Evolutionary conservation across 2,797 vertebrate genomes (phyloP).

Genomic region (Acestrorhynchus altus): DNA sequence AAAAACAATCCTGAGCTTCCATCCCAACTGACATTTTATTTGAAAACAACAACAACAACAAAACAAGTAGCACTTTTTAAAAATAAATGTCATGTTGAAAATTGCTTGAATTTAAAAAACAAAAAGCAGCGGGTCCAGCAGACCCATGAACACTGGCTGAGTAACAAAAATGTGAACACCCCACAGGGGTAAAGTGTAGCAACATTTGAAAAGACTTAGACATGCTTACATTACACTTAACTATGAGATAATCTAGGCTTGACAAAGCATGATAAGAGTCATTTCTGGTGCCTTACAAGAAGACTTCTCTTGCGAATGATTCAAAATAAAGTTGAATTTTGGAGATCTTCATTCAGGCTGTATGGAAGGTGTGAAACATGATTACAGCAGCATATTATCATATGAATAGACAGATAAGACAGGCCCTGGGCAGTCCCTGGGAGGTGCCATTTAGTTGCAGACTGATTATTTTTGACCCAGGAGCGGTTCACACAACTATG

Average conservation of each 20-base stretch:
- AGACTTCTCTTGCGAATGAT: slow-evolving; percentile 23
- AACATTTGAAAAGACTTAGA: neutral
- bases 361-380: slow-evolving; percentile 50
- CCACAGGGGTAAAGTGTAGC: slow-evolving; percentile 29
- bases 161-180: slow-evolving; percentile 30
- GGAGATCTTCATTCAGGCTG: slow-evolving; percentile 16
- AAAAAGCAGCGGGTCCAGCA: too few species aligned
- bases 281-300: slow-evolving; percentile 8
- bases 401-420: slow-evolving; percentile 50
- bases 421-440: slow-evolving; percentile 34
- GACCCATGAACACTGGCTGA: too few species aligned
- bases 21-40: too few species aligned
- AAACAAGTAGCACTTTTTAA: too few species aligned
- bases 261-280: neutral
- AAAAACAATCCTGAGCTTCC: too few species aligned
- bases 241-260: neutral
- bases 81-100: too few species aligned
- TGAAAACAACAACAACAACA: too few species aligned
- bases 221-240: neutral
- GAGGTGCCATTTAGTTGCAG: slow-evolving; percentile 46
- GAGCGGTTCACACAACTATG: slow-evolving; percentile 36
- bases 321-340: slow-evolving; percentile 12
- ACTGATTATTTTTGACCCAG: slow-evolving; percentile 39
- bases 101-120: too few species aligned
- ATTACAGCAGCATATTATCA: slow-evolving; percentile 50